These are phyloP conservation scores for Cylindroiulus punctatus DNA, from an alignment of 2,888 invertebrate species.

Conservation along the genomic window DNA sequence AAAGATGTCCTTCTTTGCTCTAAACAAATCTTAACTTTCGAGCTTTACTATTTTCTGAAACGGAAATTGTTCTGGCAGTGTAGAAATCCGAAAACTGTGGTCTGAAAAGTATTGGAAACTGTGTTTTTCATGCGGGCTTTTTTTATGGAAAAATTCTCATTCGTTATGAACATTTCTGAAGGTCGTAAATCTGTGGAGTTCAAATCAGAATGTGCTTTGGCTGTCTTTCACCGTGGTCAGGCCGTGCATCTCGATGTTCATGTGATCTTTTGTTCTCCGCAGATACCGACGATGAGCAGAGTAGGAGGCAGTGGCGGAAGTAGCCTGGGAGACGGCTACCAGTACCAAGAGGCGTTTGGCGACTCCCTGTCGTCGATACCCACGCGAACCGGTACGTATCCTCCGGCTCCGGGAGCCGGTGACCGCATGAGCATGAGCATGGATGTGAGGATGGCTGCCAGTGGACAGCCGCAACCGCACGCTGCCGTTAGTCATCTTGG, in stretches of 20 bases:
- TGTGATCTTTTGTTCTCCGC: not conserved
- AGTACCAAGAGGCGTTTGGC: not conserved
- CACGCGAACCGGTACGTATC: conserved; percentile 2
- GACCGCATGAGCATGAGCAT: not conserved
- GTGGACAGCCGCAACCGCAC: not conserved
- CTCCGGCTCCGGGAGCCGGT: not conserved
- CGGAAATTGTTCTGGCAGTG: too few species aligned
- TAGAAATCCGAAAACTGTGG: too few species aligned
- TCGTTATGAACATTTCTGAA: too few species aligned
- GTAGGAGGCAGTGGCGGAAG: not conserved
- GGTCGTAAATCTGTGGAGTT: too few species aligned
- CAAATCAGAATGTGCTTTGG: too few species aligned
- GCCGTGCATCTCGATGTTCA: not conserved
- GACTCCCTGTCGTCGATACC: not conserved
- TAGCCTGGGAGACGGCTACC: conserved; percentile 10
- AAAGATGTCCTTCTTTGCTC: too few species aligned
- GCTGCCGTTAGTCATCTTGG: not conserved
- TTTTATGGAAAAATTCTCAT: too few species aligned
- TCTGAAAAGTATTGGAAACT: too few species aligned
- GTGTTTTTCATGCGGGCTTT: too few species aligned
- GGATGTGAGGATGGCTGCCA: not conserved
- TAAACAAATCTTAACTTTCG: too few species aligned
- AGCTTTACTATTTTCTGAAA: too few species aligned
- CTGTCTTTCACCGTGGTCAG: too few species aligned
- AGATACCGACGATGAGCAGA: not conserved